Evolutionary conservation across 1,140 invertebrate genomes (phyloP).

Genomic region (Drosophila nigrodunni): DNA sequence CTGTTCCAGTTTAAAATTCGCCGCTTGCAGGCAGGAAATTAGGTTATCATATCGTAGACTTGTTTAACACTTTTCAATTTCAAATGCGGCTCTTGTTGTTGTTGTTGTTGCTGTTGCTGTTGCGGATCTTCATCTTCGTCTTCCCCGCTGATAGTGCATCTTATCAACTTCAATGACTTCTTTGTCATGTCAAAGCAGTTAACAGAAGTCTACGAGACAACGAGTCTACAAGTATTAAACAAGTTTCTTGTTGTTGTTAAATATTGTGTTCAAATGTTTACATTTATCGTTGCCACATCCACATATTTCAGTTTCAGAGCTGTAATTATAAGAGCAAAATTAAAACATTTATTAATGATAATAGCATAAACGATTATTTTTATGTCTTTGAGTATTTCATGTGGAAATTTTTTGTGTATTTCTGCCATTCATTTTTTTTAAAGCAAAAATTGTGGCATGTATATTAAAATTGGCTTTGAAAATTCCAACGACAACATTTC

Average conservation of each 20-base stretch:
- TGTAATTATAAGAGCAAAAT: slow-evolving; percentile 13
- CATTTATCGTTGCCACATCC: slow-evolving; percentile 24
- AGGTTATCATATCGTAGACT: slow-evolving; percentile 83
- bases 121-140: slow-evolving; percentile 83
- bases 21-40: slow-evolving; percentile 61
- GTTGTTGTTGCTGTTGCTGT: slow-evolving; percentile 56
- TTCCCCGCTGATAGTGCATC: slow-evolving; percentile 84
- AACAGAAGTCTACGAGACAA: background rate
- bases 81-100: slow-evolving; percentile 45
- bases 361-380: background rate
- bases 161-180: slow-evolving; percentile 74
- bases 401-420: background rate
- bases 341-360: background rate
- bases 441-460: slow-evolving; percentile 49
- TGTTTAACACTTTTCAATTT: slow-evolving; percentile 81
- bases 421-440: background rate
- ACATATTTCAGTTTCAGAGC: slow-evolving; percentile 22
- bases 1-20: slow-evolving; percentile 39
- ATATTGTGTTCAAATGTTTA: slow-evolving; percentile 3
- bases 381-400: background rate
- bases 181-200: slow-evolving; percentile 68
- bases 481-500: slow-evolving; percentile 60
- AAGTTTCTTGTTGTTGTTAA: slow-evolving; percentile 14
- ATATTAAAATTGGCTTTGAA: slow-evolving; percentile 66
- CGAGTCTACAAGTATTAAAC: slow-evolving; percentile 14